Conservation (phyloP, 2,888 invertebrate genomes). For the Syrphus vitripennis region DNA sequence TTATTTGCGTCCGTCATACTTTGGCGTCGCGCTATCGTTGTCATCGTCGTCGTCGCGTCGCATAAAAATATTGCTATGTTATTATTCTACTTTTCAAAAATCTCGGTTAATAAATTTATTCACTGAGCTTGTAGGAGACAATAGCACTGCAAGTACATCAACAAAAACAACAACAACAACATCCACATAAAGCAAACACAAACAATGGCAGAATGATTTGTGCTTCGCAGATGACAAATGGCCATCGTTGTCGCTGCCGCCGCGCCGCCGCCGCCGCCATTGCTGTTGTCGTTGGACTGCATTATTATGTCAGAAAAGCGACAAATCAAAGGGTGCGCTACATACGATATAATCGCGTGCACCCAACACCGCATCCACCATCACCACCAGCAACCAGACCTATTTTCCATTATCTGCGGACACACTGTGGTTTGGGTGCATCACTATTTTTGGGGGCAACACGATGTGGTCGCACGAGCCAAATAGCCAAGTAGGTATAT, state of each 20-base stretch:
- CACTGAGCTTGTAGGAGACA: slow-evolving; percentile 55
- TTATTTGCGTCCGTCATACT: not conserved
- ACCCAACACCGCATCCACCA: not conserved
- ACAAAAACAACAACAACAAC: not conserved
- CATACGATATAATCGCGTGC: slow-evolving; percentile 39
- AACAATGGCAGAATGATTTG: slow-evolving; percentile 67
- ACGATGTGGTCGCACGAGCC: slow-evolving; percentile 67
- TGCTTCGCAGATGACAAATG: slow-evolving; percentile 66
- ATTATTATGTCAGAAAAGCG: slow-evolving; percentile 61
- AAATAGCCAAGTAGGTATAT: slow-evolving; percentile 63
- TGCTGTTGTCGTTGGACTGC: slow-evolving; percentile 40
- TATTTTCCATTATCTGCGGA: slow-evolving; percentile 20
- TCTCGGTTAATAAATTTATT: slow-evolving; percentile 67
- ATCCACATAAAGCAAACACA: not conserved
- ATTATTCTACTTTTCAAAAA: slow-evolving; percentile 23
- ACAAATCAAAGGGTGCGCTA: slow-evolving; percentile 64
- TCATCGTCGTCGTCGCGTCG: not conserved
- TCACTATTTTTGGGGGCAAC: slow-evolving; percentile 58
- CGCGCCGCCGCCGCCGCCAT: not conserved
- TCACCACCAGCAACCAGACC: not conserved
- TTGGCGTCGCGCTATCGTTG: not conserved
- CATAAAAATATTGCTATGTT: slow-evolving; percentile 33
- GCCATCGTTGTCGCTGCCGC: slow-evolving; percentile 20
- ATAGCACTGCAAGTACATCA: slow-evolving; percentile 13
- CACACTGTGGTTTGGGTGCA: not conserved